A percentile compares a stretch with the other conserved stretches of the same genome.
phyloP scores from a whole-genome alignment of 2,797 vertebrate species.

The Sphaeramia orbicularis region DNA sequence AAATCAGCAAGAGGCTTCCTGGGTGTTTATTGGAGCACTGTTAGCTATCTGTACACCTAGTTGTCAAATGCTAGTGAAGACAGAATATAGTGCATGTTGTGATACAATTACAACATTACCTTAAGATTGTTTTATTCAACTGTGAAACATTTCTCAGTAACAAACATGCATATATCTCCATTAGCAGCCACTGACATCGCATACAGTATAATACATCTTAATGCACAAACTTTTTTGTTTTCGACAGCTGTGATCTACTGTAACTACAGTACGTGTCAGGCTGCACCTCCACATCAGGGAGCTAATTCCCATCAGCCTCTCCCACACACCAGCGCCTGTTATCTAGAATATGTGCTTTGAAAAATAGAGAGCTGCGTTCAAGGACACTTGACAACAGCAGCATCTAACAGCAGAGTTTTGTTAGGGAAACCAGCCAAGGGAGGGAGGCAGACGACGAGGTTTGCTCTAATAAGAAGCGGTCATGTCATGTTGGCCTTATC shows the following conservation, averaged over 20 bases:
- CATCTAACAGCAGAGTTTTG: constrained; percentile 21
- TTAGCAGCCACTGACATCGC: background rate
- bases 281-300: constrained; percentile 41
- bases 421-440: constrained; percentile 32
- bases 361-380: constrained; percentile 51
- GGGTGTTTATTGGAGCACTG: too few relatives aligned
- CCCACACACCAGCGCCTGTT: constrained; percentile 61
- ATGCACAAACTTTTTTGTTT: too few relatives aligned
- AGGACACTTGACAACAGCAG: constrained; percentile 56
- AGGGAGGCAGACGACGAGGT: constrained; percentile 12
- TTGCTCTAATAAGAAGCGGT: constrained; percentile 32
- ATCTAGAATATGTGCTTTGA: constrained; percentile 45
- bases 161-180: background rate
- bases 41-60: too few relatives aligned
- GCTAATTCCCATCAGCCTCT: constrained; percentile 46
- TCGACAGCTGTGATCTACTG: constrained; percentile 32
- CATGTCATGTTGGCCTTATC: constrained; percentile 28
- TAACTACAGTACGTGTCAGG: constrained; percentile 37
- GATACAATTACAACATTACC: too few relatives aligned
- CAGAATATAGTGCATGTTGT: too few relatives aligned
- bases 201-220: background rate
- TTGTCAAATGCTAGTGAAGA: too few relatives aligned
- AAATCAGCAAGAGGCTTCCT: too few relatives aligned
- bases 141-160: too few relatives aligned
- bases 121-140: too few relatives aligned